Conservation (phyloP, 2,888 invertebrate genomes). For the Tribolium freemani region DNA sequence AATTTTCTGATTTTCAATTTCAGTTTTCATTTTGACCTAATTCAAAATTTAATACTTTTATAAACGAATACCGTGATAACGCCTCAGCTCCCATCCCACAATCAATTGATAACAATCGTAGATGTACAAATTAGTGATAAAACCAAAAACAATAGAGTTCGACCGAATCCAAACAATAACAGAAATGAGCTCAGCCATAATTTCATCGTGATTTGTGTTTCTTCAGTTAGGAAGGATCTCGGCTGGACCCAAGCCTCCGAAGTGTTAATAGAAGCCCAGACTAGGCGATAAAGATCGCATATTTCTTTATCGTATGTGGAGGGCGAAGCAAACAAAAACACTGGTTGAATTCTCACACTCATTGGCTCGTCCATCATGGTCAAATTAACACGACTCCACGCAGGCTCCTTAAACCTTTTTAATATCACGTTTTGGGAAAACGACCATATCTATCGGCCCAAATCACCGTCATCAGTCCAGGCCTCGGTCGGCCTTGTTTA, state of each 20-base stretch:
- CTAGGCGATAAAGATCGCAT: constrained; percentile 34
- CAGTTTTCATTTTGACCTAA: too few species aligned
- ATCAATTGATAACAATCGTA: constrained; percentile 12
- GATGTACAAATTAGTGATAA: constrained; percentile 8
- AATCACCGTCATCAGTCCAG: constrained; percentile 49
- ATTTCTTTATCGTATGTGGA: constrained; percentile 34
- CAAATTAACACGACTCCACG: constrained; percentile 43
- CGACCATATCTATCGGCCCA: constrained; percentile 47
- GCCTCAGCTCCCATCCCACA: constrained; percentile 3
- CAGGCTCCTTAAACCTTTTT: constrained; percentile 39
- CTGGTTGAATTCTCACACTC: constrained; percentile 42
- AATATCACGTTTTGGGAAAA: constrained; percentile 47
- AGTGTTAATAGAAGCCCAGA: constrained; percentile 39
- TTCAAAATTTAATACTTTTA: neutral
- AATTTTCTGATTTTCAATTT: too few species aligned
- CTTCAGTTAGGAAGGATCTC: neutral
- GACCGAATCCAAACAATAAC: constrained; percentile 6
- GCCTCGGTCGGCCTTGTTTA: constrained; percentile 56
- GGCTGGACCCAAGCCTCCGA: neutral
- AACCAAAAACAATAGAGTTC: constrained; percentile 18
- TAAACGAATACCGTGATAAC: too few species aligned
- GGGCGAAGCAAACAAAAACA: constrained; percentile 33
- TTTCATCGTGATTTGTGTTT: neutral
- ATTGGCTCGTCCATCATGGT: constrained; percentile 45
- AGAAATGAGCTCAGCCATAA: constrained; percentile 15